A percentile compares a stretch with the other conserved stretches of the same genome.
These are phyloP conservation scores for Laothoe populi DNA, from an alignment of 2,888 invertebrate species.

Conservation along the genomic window DNA sequence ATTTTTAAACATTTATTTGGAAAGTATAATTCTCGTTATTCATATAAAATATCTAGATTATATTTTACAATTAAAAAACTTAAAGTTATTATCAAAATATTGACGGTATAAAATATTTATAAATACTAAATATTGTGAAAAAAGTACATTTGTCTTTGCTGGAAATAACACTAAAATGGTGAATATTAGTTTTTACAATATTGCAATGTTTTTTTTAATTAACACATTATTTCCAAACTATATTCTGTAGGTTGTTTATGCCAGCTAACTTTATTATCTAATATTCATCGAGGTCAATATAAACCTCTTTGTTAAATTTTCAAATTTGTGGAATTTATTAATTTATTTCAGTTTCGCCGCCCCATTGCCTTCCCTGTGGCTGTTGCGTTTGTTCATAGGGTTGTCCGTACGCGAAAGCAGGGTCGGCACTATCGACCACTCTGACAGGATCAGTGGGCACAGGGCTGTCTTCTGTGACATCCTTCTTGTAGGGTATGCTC, in stretches of 20 bases:
- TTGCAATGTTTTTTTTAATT: no score
- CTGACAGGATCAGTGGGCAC: conserved; percentile 66
- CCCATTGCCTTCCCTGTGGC: conserved; percentile 58
- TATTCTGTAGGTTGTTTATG: no score
- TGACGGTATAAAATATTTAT: not conserved
- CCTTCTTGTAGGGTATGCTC: conserved; percentile 80
- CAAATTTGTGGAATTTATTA: conserved; percentile 40
- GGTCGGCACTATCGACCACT: conserved; percentile 52
- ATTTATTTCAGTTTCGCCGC: conserved; percentile 78
- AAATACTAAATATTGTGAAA: not conserved
- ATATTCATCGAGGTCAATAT: no score
- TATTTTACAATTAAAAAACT: not conserved
- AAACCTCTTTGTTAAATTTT: not conserved
- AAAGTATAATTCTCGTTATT: not conserved
- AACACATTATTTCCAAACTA: not conserved
- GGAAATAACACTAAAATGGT: not conserved
- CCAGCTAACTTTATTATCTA: no score
- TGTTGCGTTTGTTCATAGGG: conserved; percentile 44
- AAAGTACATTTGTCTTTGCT: not conserved
- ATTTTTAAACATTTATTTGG: not conserved
- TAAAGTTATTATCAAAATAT: not conserved
- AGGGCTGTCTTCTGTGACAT: conserved; percentile 69
- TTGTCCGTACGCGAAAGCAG: conserved; percentile 54
- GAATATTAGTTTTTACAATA: not conserved
- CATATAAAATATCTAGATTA: not conserved